A percentile compares a stretch with the other conserved stretches of the same genome.
Conservation (phyloP, 1,140 invertebrate genomes). For the Chironomus tepperi region DNA sequence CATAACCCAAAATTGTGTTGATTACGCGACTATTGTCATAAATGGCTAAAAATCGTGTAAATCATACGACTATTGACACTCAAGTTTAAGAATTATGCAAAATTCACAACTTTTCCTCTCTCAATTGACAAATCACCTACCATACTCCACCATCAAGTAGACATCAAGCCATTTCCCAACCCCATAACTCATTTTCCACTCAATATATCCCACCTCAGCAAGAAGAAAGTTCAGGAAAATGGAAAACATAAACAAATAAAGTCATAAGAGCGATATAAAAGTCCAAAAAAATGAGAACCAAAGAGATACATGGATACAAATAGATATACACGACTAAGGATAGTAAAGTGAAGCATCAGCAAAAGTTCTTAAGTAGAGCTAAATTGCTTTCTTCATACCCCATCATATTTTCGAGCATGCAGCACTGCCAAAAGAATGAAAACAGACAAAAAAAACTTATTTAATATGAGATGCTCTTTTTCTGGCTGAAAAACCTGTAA, state of each 20-base stretch:
- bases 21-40: no score
- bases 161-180: no score
- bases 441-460: not conserved
- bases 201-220: not conserved
- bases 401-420: no score
- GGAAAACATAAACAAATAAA: slow-evolving; percentile 22
- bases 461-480: not conserved
- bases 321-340: no score
- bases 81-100: not conserved
- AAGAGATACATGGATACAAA: no score
- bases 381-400: not conserved
- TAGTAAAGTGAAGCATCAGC: slow-evolving; percentile 1
- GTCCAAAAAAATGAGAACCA: not conserved
- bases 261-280: slow-evolving; percentile 20
- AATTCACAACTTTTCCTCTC: not conserved
- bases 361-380: slow-evolving; percentile 5
- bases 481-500: not conserved
- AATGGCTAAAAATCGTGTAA: no score
- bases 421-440: no score
- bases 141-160: no score
- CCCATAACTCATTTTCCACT: no score
- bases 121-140: no score
- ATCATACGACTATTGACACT: no score
- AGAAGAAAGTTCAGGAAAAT: not conserved
- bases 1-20: no score